A percentile compares a stretch with the other conserved stretches of the same genome.
Evolutionary conservation across 1,140 invertebrate genomes (phyloP).

Genomic region (Diachasmimorpha longicaudata): DNA sequence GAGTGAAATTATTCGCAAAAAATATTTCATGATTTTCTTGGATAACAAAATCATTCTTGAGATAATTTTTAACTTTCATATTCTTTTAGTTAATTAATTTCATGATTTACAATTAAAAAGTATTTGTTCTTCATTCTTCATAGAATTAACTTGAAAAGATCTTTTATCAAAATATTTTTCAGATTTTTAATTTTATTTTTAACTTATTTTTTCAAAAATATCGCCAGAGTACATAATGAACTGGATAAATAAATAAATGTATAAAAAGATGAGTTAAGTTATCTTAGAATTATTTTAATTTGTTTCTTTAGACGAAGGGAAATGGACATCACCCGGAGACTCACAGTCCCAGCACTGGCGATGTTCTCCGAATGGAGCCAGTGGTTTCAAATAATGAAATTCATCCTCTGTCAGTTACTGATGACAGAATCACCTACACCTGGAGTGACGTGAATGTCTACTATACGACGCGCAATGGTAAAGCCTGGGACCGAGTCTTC

Average conservation of each 20-base stretch:
- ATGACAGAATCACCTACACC: slow-evolving; percentile 46
- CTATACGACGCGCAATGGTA: slow-evolving; percentile 33
- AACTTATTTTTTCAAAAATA: no score
- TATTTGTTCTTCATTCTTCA: no score
- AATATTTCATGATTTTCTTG: neutral
- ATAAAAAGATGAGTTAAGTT: neutral
- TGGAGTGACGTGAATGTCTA: slow-evolving; percentile 54
- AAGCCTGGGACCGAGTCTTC: slow-evolving; percentile 36
- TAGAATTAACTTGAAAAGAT: no score
- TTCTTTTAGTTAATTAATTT: no score
- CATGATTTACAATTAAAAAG: neutral
- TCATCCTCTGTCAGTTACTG: slow-evolving; percentile 7
- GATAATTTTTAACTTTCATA: no score
- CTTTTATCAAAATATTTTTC: no score
- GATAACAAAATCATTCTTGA: no score
- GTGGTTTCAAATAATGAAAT: slow-evolving; percentile 23
- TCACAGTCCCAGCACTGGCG: slow-evolving; percentile 11
- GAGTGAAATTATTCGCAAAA: neutral
- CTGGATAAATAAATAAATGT: no score
- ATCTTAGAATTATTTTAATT: no score
- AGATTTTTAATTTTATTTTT: neutral
- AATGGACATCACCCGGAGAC: slow-evolving; percentile 5
- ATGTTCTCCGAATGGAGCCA: slow-evolving; percentile 35
- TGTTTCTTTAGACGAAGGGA: neutral
- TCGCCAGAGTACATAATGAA: no score